These are phyloP conservation scores for Eupleurogrammus muticus DNA, from an alignment of 2,797 vertebrate species.

Conservation along the genomic window DNA sequence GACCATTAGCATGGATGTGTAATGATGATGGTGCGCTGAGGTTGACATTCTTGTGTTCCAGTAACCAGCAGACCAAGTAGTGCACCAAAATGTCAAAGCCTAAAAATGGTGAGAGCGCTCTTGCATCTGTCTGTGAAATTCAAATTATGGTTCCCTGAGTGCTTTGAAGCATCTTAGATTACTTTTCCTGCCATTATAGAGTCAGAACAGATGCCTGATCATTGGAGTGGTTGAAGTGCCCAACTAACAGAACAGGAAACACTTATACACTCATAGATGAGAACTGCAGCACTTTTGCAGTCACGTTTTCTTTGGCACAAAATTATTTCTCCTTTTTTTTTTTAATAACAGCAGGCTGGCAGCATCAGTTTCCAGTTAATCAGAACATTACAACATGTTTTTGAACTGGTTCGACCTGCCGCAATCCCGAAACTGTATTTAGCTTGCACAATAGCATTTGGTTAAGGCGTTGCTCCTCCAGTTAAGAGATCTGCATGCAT, in stretches of 20 bases:
- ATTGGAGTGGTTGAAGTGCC: background rate
- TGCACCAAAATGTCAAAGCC: constrained; percentile 31
- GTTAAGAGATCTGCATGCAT: background rate
- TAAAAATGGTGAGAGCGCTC: constrained; percentile 20
- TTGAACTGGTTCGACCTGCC: constrained; percentile 38
- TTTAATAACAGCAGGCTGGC: constrained; percentile 13
- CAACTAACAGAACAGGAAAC: constrained; percentile 45
- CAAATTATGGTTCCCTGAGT: background rate
- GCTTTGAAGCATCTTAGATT: constrained; percentile 11
- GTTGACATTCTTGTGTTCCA: constrained; percentile 49
- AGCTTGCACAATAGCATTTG: constrained; percentile 1
- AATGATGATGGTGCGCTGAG: constrained; percentile 48
- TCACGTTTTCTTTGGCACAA: constrained; percentile 5
- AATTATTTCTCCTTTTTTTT: background rate
- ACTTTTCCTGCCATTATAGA: background rate
- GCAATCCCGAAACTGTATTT: background rate
- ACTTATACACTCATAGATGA: constrained; percentile 4
- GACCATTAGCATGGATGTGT: constrained; percentile 38
- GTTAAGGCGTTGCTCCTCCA: constrained; percentile 5
- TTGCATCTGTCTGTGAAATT: constrained; percentile 43
- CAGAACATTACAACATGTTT: background rate
- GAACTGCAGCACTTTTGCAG: background rate
- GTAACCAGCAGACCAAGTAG: too few relatives aligned
- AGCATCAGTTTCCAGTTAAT: background rate
- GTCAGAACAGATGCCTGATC: background rate